Base-by-base conservation (phyloP, 2,888 invertebrate genomes). In the Apodemia mormo region DNA sequence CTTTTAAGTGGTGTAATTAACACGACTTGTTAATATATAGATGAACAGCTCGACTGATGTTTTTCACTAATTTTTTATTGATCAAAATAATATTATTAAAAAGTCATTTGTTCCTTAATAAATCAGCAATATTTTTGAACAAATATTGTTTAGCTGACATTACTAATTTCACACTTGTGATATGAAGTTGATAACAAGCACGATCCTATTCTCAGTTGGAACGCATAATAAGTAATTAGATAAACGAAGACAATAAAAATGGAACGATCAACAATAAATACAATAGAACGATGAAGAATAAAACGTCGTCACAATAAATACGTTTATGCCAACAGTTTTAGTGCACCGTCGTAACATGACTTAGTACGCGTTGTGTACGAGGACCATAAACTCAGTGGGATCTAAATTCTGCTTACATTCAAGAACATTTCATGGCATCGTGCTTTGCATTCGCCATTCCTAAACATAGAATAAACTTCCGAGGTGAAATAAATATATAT, bases 401-500 rank as follows among this genome's bases (percentile, higher is more conserved):
- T 76, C 72, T 75, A 76, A 79, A 77, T 76, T 77, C 75, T 74
- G 75, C 75, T 73, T 73, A 76, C 76, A 75, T 78, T 72, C 72
- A 71, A 78, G 76, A 73, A 76, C 76, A 74, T 70, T 70, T 66
- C 72, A 71, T 73, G 71, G 69, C 72, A 72, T 73, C 77, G 77
- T 74, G 77, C 74, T 72, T 74, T 74, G 76, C 71, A 77, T 78
- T 76, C 74, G 73, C 73, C 75, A 73, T 68, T 73, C 71, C 65
- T 49, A 68, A 65, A 65, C 68, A 45, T 52, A 65, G 65, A 64
- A 65, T 68, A 54, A 65, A 68, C 65, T 68, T 68, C 58, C 30
- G 12, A 61, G 58, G 30, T 61, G 12, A 61, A 61, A 61, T 56
- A 14, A 49, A 14, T 49, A 49, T 49, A 10, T 45, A 45, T 45